Conservation (phyloP, 2,113 vertebrate genomes). For the Paratilapia polleni region DNA sequence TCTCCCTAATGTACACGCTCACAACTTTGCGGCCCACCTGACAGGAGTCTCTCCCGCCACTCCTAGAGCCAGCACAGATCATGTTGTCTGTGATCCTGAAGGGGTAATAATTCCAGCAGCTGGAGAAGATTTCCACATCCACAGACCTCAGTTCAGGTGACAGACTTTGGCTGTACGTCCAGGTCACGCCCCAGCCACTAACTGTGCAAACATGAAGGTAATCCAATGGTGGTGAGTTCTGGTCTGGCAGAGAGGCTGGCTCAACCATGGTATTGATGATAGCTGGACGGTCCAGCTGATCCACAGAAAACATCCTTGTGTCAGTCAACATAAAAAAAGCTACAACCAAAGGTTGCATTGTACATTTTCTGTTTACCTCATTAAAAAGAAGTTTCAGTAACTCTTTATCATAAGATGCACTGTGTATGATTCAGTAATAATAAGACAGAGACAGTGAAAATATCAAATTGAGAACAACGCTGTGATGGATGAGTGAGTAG, state of each 20-base stretch:
- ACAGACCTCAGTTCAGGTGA: slow-evolving; percentile 77
- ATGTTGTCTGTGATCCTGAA: slow-evolving; percentile 79
- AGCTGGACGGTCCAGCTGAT: slow-evolving; percentile 75
- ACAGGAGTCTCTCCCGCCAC: slow-evolving; percentile 82
- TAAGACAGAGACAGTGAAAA: not conserved
- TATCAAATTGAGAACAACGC: too few relatives aligned
- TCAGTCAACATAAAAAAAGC: slow-evolving; percentile 3
- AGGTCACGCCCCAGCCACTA: slow-evolving; percentile 83
- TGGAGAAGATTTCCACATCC: slow-evolving; percentile 70
- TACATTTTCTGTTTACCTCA: not conserved
- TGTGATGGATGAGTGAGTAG: too few relatives aligned
- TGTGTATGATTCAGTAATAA: not conserved
- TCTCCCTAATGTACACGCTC: not conserved
- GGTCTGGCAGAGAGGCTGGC: slow-evolving; percentile 46
- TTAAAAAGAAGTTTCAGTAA: not conserved
- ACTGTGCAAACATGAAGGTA: slow-evolving; percentile 68
- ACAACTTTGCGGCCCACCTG: slow-evolving; percentile 60
- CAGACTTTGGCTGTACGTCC: slow-evolving; percentile 64
- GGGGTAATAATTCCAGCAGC: slow-evolving; percentile 79
- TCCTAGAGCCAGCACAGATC: slow-evolving; percentile 77
- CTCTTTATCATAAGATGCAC: not conserved
- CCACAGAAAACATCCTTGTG: slow-evolving; percentile 7
- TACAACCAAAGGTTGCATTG: not conserved
- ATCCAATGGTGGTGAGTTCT: not conserved
- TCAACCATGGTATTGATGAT: slow-evolving; percentile 55